phyloP scores from a whole-genome alignment of 2,113 vertebrate genomes.

The Chiloscyllium plagiosum region DNA sequence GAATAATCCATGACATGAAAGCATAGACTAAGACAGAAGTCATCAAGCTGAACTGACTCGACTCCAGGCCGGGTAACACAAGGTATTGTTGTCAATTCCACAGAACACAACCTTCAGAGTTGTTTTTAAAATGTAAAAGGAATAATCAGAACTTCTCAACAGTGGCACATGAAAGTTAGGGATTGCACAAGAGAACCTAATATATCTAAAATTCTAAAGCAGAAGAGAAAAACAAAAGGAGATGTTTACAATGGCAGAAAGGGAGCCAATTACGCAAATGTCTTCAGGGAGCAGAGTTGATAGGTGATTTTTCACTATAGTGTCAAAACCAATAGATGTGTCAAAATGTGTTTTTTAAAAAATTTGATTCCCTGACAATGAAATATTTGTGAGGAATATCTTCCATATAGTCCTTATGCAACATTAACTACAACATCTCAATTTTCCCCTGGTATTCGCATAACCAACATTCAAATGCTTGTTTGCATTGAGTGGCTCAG shows the following conservation, averaged over 20 bases:
- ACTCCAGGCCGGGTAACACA: not conserved
- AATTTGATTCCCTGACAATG: not conserved
- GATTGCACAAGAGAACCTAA: not conserved
- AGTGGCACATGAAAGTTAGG: not conserved
- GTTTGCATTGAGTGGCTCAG: not conserved
- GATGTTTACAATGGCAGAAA: not conserved
- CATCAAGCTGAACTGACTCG: not conserved
- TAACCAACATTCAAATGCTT: not conserved
- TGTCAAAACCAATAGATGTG: too few relatives aligned
- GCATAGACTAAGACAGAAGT: not conserved
- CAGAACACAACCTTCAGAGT: not conserved
- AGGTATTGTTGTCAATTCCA: not conserved
- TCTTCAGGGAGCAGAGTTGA: not conserved
- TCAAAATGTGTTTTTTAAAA: not conserved
- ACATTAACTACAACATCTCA: not conserved
- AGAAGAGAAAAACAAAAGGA: not conserved
- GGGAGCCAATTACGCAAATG: not conserved
- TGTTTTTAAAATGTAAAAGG: not conserved
- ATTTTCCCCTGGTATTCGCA: not conserved
- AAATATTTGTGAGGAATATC: not conserved
- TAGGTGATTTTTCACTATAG: not conserved
- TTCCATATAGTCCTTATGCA: not conserved
- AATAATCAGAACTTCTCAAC: not conserved
- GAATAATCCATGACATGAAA: not conserved
- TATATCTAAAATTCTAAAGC: not conserved